These are phyloP conservation scores for Corythoichthys haematopterus DNA, from an alignment of 2,113 vertebrate species.

Conservation along the genomic window DNA sequence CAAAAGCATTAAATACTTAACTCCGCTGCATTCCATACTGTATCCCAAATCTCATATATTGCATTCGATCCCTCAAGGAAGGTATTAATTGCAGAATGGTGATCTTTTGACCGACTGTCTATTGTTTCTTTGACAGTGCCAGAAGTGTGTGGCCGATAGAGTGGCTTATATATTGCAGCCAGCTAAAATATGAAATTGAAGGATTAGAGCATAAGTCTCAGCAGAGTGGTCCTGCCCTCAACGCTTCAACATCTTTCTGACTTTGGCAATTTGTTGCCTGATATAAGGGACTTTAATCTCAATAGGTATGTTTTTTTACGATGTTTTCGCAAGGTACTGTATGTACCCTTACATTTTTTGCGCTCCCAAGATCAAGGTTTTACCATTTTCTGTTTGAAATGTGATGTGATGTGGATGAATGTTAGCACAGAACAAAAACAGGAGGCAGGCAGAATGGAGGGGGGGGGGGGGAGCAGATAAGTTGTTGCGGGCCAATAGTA, in stretches of 20 bases:
- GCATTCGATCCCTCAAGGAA: constrained; percentile 42
- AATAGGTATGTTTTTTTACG: background rate
- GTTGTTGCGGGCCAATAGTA: background rate
- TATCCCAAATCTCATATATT: constrained; percentile 24
- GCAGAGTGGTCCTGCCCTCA: constrained; percentile 26
- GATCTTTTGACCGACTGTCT: constrained; percentile 48
- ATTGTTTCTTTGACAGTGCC: constrained; percentile 42
- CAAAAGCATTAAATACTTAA: background rate
- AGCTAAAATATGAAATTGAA: constrained; percentile 52
- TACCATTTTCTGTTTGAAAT: background rate
- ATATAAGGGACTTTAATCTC: background rate
- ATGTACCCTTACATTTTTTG: constrained; percentile 1
- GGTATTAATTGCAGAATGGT: constrained; percentile 51
- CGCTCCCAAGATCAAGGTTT: background rate
- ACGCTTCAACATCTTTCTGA: constrained; percentile 31
- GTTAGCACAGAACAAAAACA: background rate
- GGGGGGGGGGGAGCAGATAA: background rate
- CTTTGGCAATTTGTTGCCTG: constrained; percentile 16
- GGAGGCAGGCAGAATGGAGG: background rate
- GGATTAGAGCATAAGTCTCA: constrained; percentile 52
- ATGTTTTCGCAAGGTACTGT: background rate
- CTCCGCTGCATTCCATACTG: background rate
- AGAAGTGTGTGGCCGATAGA: constrained; percentile 37
- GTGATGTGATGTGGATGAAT: background rate
- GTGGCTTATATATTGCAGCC: constrained; percentile 26